Conservation (phyloP, 2,888 invertebrate genomes). For the Osedax frankpressi region DNA sequence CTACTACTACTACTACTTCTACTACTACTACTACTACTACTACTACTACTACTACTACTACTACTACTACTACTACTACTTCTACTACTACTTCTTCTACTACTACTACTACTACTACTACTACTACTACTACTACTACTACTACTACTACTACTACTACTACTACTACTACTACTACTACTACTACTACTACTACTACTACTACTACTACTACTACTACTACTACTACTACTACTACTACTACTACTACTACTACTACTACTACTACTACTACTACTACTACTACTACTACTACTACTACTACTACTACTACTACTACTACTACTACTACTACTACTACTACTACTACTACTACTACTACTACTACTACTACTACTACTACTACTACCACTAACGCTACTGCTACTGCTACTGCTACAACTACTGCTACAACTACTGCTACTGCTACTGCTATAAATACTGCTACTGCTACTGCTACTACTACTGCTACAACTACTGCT, state of each 20-base stretch:
- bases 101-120: slow-evolving; percentile 6
- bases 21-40: not conserved
- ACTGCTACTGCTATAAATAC: not conserved
- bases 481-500: slow-evolving; percentile 30
- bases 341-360: not conserved
- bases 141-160: not conserved
- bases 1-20: slow-evolving; percentile 6
- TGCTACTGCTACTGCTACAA: not conserved
- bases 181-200: slow-evolving; percentile 7
- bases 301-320: slow-evolving; percentile 9
- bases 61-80: slow-evolving; percentile 1
- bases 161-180: slow-evolving; percentile 7
- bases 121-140: slow-evolving; percentile 6
- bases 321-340: slow-evolving; percentile 5
- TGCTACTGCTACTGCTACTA: not conserved
- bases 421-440: not conserved
- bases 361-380: slow-evolving; percentile 5
- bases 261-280: slow-evolving; percentile 4
- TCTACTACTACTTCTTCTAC: slow-evolving; percentile 2
- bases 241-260: slow-evolving; percentile 7
- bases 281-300: not conserved
- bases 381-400: not conserved
- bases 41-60: slow-evolving; percentile 2
- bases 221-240: slow-evolving; percentile 6
- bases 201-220: slow-evolving; percentile 1